These are phyloP conservation scores for Fringilla coelebs DNA, from an alignment of 2,797 vertebrate species.

Conservation along the genomic window DNA sequence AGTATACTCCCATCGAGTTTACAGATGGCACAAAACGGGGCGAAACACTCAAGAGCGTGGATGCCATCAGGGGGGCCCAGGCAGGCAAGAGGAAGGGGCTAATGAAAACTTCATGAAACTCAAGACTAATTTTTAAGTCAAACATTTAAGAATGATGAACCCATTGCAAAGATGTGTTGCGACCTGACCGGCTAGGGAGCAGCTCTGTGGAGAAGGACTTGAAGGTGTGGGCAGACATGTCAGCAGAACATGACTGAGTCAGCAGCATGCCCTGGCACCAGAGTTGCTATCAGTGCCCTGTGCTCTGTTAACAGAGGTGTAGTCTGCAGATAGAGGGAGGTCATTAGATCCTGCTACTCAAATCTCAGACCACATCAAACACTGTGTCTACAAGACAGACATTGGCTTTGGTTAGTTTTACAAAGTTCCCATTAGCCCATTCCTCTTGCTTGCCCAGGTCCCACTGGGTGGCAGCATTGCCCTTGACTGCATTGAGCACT, in stretches of 20 bases:
- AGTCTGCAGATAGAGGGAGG: background rate
- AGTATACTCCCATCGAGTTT: background rate
- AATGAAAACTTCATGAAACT: background rate
- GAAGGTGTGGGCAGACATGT: background rate
- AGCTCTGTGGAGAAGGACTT: background rate
- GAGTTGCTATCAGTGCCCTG: background rate
- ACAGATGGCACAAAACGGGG: background rate
- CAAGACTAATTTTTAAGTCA: background rate
- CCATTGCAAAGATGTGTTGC: background rate
- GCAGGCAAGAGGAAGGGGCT: background rate
- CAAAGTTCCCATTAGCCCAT: background rate
- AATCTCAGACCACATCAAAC: background rate
- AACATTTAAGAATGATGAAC: background rate
- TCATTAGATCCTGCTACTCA: background rate
- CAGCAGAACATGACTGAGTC: background rate
- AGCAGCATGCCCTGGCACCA: background rate
- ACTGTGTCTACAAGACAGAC: background rate
- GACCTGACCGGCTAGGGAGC: background rate
- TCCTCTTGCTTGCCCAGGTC: background rate
- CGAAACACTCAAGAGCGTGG: background rate
- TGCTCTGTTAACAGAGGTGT: background rate
- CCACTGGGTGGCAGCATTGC: slow-evolving; percentile 61
- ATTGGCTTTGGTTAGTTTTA: background rate
- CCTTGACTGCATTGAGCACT: background rate
- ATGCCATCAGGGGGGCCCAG: background rate